Evolutionary conservation across 1,140 invertebrate species (phyloP).

Genomic region (Mylabris phalerata): DNA sequence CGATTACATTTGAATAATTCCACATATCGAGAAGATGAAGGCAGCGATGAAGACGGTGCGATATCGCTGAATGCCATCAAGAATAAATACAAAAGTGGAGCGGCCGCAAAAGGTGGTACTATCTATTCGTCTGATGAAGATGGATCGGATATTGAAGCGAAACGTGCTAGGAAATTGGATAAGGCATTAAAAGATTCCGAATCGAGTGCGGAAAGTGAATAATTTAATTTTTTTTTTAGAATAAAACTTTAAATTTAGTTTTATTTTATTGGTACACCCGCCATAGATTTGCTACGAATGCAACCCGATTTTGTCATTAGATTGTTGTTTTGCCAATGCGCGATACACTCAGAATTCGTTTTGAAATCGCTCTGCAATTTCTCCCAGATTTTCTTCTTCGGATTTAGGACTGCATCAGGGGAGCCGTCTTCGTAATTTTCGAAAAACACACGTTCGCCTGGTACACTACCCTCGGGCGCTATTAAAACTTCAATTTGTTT

Average conservation of each 20-base stretch:
- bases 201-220: constrained; percentile 40
- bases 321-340: constrained; percentile 76
- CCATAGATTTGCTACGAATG: constrained; percentile 41
- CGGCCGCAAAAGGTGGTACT: constrained; percentile 45
- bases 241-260: background rate
- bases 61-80: constrained; percentile 92
- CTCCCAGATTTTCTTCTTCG: constrained; percentile 98
- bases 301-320: constrained; percentile 63
- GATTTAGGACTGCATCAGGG: constrained; percentile 85
- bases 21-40: constrained; percentile 65
- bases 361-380: constrained; percentile 76
- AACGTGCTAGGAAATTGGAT: constrained; percentile 64
- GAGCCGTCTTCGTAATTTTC: constrained; percentile 67
- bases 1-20: constrained; percentile 42
- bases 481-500: constrained; percentile 78
- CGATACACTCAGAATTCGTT: constrained; percentile 66
- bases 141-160: constrained; percentile 77
- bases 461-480: constrained; percentile 60
- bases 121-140: constrained; percentile 92
- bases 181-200: constrained; percentile 73
- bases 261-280: constrained; percentile 29
- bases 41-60: constrained; percentile 83
- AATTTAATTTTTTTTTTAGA: constrained; percentile 5
- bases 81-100: constrained; percentile 80
- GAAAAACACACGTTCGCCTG: constrained; percentile 76